These are phyloP conservation scores for Pyrocephalus nanus DNA, from an alignment of 2,797 vertebrate species.

Conservation along the genomic window DNA sequence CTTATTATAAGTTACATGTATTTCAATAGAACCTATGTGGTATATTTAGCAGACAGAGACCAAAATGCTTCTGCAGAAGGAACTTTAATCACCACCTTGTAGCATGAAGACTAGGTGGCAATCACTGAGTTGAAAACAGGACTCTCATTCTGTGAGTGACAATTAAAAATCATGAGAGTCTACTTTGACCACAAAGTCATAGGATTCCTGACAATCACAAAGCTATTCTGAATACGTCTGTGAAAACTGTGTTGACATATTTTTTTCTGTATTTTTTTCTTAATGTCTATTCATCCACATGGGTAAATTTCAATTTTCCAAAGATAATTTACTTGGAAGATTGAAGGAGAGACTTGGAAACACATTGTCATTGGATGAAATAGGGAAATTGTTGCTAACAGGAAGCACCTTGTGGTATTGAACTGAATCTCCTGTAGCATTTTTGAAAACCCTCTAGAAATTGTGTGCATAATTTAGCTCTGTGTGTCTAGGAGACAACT, in stretches of 20 bases:
- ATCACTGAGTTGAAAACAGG: neutral
- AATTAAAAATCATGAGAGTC: neutral
- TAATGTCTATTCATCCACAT: neutral
- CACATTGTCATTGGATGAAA: neutral
- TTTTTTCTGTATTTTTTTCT: neutral
- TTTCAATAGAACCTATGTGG: neutral
- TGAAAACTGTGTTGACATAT: neutral
- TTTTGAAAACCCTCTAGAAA: neutral
- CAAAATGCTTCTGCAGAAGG: neutral
- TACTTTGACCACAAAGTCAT: neutral
- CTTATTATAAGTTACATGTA: neutral
- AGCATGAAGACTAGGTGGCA: neutral
- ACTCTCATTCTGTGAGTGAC: neutral
- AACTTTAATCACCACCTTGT: neutral
- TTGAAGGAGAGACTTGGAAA: neutral
- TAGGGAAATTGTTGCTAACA: neutral
- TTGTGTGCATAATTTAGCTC: neutral
- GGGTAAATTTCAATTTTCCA: neutral
- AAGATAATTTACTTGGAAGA: neutral
- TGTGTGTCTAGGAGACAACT: neutral
- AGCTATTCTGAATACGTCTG: neutral
- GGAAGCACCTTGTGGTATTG: neutral
- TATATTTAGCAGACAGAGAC: neutral
- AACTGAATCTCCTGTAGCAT: neutral
- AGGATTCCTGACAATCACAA: neutral